Percentiles rank a stretch among this genome's conserved stretches.
Evolutionary conservation across 2,888 invertebrate species (phyloP).

Genomic region (Rosalia funebris): DNA sequence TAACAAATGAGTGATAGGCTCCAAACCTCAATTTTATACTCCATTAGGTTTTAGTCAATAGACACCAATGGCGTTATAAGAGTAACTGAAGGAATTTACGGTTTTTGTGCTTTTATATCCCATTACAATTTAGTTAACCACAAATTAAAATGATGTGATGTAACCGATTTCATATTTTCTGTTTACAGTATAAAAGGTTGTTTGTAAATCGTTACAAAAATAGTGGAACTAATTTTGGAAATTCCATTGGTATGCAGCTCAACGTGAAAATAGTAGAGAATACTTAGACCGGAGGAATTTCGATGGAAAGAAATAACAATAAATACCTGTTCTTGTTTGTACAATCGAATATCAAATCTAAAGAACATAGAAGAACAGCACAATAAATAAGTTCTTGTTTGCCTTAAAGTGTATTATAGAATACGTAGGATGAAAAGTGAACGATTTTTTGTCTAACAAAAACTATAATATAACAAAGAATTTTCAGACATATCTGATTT

Average conservation of each 20-base stretch:
- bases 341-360: no score
- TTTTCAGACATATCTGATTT: no score
- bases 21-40: neutral
- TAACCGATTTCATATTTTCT: conserved; percentile 21
- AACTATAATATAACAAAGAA: no score
- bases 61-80: neutral
- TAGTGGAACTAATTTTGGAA: conserved; percentile 13
- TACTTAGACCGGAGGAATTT: no score
- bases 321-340: no score
- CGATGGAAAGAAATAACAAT: no score
- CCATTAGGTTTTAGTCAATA: neutral
- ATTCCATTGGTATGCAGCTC: neutral
- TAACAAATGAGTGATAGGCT: neutral
- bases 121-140: conserved; percentile 4
- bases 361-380: no score
- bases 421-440: no score
- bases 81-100: neutral
- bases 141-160: conserved; percentile 7
- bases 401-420: no score
- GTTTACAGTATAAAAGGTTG: conserved; percentile 7
- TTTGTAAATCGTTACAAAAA: conserved; percentile 13
- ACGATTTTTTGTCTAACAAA: no score
- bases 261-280: neutral
- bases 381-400: no score
- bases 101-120: neutral